Conservation (phyloP, 1,140 invertebrate genomes). For the Drosophila arizonae region DNA sequence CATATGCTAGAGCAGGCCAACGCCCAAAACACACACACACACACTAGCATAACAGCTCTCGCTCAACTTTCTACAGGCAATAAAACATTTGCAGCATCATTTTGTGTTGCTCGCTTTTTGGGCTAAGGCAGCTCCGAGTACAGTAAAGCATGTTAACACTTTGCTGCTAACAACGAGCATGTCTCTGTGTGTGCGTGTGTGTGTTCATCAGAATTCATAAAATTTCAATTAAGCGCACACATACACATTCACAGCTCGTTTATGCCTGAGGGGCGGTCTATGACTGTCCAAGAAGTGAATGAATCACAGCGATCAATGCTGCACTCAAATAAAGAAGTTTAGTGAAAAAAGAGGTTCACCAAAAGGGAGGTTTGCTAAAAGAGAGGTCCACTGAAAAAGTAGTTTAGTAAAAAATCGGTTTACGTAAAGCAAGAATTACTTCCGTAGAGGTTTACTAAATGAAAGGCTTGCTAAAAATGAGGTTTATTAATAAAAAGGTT, state of each 20-base stretch:
- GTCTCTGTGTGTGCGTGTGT: not conserved
- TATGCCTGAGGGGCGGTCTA: too few species aligned
- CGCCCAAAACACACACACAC: constrained; percentile 24
- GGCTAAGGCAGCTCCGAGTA: constrained; percentile 2
- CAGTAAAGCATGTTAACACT: constrained; percentile 15
- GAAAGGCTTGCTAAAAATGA: too few species aligned
- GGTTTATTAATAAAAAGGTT: too few species aligned
- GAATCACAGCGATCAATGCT: too few species aligned
- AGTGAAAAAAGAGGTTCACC: too few species aligned
- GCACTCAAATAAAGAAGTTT: too few species aligned
- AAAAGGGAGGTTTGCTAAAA: too few species aligned
- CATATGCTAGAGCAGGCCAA: constrained; percentile 39
- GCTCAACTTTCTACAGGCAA: constrained; percentile 21
- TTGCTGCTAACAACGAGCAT: constrained; percentile 2
- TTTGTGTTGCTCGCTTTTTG: constrained; percentile 40
- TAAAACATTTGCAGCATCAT: constrained; percentile 38
- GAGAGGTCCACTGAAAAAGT: too few species aligned
- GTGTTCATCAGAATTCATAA: not conserved
- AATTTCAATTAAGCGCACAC: constrained; percentile 23
- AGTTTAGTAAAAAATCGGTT: too few species aligned
- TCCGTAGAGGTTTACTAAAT: too few species aligned
- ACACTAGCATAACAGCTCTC: not conserved
- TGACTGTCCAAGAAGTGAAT: too few species aligned
- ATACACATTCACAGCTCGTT: not conserved
- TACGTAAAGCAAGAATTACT: too few species aligned